Evolutionary conservation across 2,888 invertebrate species (phyloP).

Genomic region (Blastobasis adustella): DNA sequence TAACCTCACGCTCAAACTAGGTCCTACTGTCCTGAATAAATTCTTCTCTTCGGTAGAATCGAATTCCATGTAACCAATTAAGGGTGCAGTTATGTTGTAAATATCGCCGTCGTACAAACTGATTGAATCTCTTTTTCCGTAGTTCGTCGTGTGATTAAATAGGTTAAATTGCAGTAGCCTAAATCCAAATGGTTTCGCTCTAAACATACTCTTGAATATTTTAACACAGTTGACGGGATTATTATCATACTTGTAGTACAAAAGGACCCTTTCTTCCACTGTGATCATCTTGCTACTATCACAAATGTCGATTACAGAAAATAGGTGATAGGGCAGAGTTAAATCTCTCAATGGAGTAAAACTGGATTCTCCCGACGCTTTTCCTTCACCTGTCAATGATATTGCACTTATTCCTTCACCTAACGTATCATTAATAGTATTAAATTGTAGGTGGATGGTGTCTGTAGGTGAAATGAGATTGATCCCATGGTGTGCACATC

Average conservation of each 20-base stretch:
- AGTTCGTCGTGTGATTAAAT: slow-evolving; percentile 89
- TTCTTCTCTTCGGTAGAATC: slow-evolving; percentile 82
- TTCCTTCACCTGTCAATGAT: slow-evolving; percentile 93
- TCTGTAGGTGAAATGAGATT: slow-evolving; percentile 92
- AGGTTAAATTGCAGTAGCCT: slow-evolving; percentile 92
- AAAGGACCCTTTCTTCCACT: slow-evolving; percentile 90
- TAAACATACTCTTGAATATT: slow-evolving; percentile 90
- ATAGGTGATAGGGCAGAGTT: slow-evolving; percentile 91
- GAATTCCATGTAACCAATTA: slow-evolving; percentile 83
- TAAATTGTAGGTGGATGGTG: slow-evolving; percentile 83
- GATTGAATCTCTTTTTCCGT: slow-evolving; percentile 88
- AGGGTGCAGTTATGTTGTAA: slow-evolving; percentile 85
- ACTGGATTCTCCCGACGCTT: slow-evolving; percentile 90
- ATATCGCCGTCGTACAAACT: slow-evolving; percentile 94
- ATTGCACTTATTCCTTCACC: slow-evolving; percentile 94
- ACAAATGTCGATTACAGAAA: slow-evolving; percentile 97
- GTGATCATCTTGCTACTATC: slow-evolving; percentile 94
- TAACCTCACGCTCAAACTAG: slow-evolving; percentile 90
- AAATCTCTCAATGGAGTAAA: slow-evolving; percentile 89
- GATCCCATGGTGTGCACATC: slow-evolving; percentile 93
- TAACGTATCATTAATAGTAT: slow-evolving; percentile 84
- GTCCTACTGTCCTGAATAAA: slow-evolving; percentile 83
- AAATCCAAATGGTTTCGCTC: slow-evolving; percentile 92
- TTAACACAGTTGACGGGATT: slow-evolving; percentile 98
- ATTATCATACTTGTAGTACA: slow-evolving; percentile 98